Conservation (phyloP, 1,140 invertebrate genomes). For the Hirudo medicinalis region DNA sequence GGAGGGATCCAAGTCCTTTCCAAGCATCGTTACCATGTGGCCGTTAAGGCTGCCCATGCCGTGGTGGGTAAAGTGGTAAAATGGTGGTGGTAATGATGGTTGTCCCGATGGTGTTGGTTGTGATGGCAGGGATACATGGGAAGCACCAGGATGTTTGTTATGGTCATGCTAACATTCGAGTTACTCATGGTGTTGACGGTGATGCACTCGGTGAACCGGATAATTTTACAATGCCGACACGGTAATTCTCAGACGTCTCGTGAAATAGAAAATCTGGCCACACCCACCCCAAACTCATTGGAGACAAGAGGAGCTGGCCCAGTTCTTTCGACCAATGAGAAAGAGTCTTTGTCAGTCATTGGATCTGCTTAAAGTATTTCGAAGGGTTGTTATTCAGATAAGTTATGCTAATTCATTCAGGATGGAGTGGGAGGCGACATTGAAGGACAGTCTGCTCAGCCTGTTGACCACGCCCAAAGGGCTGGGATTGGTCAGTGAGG, state of each 20-base stretch:
- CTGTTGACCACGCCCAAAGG: slow-evolving; percentile 41
- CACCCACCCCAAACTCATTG: not conserved
- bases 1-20: no score
- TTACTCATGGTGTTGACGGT: no score
- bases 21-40: no score
- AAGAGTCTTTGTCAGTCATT: slow-evolving; percentile 2
- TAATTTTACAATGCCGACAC: no score
- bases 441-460: slow-evolving; percentile 39
- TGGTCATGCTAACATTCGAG: no score
- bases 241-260: not conserved
- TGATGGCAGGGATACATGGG: no score
- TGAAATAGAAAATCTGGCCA: slow-evolving; percentile 3
- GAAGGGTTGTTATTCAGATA: not conserved
- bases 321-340: not conserved
- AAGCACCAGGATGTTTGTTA: no score
- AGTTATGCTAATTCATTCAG: slow-evolving; percentile 24
- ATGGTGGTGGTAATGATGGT: no score
- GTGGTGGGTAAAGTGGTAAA: no score
- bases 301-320: not conserved
- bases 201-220: no score
- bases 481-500: slow-evolving; percentile 36
- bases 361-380: not conserved
- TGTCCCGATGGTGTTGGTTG: no score
- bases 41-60: no score
- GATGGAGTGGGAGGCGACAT: slow-evolving; percentile 34